Base-by-base conservation (phyloP, 2,888 invertebrate genomes). In the Chrysolina oricalcia region DNA sequence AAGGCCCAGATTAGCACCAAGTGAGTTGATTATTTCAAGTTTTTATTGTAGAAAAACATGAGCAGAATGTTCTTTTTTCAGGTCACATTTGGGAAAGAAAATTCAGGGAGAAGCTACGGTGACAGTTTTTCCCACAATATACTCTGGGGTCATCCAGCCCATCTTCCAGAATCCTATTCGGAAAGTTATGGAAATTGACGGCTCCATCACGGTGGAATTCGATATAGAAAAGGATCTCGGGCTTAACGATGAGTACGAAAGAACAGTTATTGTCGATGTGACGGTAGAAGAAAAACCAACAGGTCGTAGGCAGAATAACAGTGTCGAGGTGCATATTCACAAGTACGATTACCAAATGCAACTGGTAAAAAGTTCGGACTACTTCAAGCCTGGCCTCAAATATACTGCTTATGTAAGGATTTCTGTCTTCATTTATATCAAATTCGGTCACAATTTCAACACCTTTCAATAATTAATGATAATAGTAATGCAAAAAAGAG, bases 251-350 rank as follows among this genome's bases (percentile, higher is more conserved):
- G 95, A 95, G 83, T 95, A 93, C 82, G 93, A 94, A 83, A 91
- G 97, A 81, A 94, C 94, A 27, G 93, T 98, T 63, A 92, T 96
- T 43, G 92, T 98, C 65, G 94, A 97, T 86, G 98, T 97, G 0
- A 94, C 95, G 8, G 93, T 98, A 2, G 97, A 97, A 87, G 98
- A 99, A 90, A 93, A 93, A 72, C 91, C 97, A 80, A 98, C 98
- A 1, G 92, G 95, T 17, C 92, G 97, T 68, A 92, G 94, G 81
- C 95, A 97, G 86, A 96, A 96, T 86, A 93, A 94, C 17, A 92
- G 94, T 0, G 90, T 93, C 1, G 91, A 94, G 76, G 90, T 97
- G 48, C 91, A 93, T 71, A 89, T 98, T 9, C 97, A 96, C 88
- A 93, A 93, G 72, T 92, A 95, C 85, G 93, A 93, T 79, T 94